phyloP scores from a whole-genome alignment of 2,888 invertebrate genomes.

The Mimumesa dahlbomi region DNA sequence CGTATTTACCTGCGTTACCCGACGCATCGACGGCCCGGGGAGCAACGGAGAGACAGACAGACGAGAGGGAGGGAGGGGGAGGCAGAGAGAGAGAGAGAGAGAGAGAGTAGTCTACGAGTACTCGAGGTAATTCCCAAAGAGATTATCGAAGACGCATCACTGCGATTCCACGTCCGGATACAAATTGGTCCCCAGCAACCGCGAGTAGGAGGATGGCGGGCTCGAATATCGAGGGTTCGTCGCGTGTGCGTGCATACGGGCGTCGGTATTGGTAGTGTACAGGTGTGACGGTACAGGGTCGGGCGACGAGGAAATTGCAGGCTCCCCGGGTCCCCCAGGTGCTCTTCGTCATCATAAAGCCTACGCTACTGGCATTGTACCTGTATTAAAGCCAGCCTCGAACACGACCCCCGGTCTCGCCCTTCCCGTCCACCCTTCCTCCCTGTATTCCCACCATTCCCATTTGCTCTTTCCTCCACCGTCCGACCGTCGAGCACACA shows the following conservation, averaged over 20 bases:
- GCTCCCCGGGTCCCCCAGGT: constrained; percentile 77
- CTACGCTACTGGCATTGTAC: constrained; percentile 75
- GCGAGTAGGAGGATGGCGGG: constrained; percentile 21
- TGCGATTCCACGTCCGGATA: constrained; percentile 62
- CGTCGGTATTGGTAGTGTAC: constrained; percentile 55
- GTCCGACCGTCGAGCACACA: constrained; percentile 14
- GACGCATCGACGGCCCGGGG: too few species aligned
- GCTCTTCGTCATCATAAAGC: constrained; percentile 80
- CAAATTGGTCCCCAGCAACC: constrained; percentile 68
- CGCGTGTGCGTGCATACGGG: constrained; percentile 4
- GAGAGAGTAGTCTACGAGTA: constrained; percentile 5
- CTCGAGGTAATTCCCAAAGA: constrained; percentile 62
- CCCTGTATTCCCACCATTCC: constrained; percentile 21
- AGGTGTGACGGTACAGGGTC: constrained; percentile 74
- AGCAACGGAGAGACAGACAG: background rate
- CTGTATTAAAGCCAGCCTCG: constrained; percentile 76
- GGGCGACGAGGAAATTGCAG: constrained; percentile 76
- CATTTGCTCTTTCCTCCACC: constrained; percentile 9
- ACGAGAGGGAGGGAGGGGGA: background rate
- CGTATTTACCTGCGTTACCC: too few species aligned
- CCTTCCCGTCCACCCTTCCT: constrained; percentile 21
- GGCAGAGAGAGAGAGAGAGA: background rate
- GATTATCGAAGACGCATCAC: constrained; percentile 70
- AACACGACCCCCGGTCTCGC: constrained; percentile 66
- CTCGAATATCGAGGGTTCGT: background rate